These are phyloP conservation scores for Zosterops japonicus DNA, from an alignment of 2,113 vertebrate genomes.

Conservation along the genomic window DNA sequence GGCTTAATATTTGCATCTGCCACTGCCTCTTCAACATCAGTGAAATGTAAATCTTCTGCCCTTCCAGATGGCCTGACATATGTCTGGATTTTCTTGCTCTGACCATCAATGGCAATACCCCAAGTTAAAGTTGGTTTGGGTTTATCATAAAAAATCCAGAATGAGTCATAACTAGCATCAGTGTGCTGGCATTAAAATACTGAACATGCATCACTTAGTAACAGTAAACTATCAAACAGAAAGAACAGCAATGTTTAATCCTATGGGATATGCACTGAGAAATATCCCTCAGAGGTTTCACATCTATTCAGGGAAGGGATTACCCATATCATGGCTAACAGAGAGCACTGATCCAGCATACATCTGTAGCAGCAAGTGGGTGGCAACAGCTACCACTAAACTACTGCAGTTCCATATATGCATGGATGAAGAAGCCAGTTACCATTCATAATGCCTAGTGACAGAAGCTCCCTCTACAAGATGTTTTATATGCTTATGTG, in stretches of 20 bases:
- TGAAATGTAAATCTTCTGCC: neutral
- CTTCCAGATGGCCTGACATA: neutral
- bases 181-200: neutral
- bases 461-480: slow-evolving; percentile 7
- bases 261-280: neutral
- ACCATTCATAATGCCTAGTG: slow-evolving; percentile 29
- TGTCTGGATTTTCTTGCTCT: neutral
- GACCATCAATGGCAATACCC: neutral
- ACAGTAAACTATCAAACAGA: neutral
- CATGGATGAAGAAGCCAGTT: neutral
- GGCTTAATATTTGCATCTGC: neutral
- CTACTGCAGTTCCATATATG: neutral
- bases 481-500: neutral
- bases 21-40: neutral
- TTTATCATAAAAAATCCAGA: neutral
- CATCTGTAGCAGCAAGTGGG: neutral
- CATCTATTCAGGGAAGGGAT: neutral
- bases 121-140: neutral
- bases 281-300: neutral
- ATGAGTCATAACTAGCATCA: neutral
- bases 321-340: neutral
- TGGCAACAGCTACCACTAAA: neutral
- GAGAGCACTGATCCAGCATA: neutral
- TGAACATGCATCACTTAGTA: neutral
- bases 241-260: neutral